Conservation (phyloP, 2,797 vertebrate species). For the Sylvia borin region DNA sequence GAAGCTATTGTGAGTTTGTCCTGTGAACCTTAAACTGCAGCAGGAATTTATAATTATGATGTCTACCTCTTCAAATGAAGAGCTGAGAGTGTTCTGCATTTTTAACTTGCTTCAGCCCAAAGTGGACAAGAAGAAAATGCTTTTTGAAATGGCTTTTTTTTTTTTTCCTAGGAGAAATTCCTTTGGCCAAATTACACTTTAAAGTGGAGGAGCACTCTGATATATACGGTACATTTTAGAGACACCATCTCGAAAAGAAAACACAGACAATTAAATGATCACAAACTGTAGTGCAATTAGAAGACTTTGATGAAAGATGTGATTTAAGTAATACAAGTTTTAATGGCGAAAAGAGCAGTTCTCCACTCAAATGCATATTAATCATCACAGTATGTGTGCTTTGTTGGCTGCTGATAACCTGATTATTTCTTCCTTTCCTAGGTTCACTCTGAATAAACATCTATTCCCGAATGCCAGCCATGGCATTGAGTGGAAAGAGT, state of each 20-base stretch:
- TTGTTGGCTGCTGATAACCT: background rate
- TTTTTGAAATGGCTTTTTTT: background rate
- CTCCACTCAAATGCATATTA: conserved; percentile 33
- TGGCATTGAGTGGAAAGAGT: background rate
- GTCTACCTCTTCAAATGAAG: background rate
- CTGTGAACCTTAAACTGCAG: background rate
- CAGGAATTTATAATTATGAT: background rate
- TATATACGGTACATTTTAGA: background rate
- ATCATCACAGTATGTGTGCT: conserved; percentile 34
- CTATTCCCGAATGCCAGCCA: background rate
- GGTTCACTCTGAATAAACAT: background rate
- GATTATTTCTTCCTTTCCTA: background rate
- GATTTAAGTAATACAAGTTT: conserved; percentile 32
- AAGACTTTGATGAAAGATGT: conserved; percentile 42
- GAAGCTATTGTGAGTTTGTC: background rate
- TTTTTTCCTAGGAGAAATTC: background rate
- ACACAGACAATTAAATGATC: conserved; percentile 59
- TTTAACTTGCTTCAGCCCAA: background rate
- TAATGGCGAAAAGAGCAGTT: conserved; percentile 46
- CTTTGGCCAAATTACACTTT: background rate
- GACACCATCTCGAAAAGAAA: background rate
- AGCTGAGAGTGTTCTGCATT: background rate
- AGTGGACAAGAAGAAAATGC: background rate
- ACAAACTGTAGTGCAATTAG: conserved; percentile 47
- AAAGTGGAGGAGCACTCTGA: background rate